Base-by-base conservation (phyloP, 2,797 vertebrate species). In the Knipowitschia caucasica region DNA sequence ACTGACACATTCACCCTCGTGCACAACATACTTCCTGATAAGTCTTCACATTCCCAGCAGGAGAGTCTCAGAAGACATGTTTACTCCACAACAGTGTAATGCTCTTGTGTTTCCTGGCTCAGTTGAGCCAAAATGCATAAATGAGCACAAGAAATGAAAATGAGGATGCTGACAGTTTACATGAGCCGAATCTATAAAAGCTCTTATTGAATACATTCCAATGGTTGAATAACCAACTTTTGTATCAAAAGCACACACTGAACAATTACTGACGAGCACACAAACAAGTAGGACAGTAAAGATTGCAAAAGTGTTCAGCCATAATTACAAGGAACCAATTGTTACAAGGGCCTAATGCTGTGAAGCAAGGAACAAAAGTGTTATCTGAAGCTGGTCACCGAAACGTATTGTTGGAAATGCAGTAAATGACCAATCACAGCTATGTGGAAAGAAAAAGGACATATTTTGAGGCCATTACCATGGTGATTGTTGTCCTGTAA, bases 11-110 rank as follows among this genome's bases (percentile, higher is more conserved):
- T 57, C 2, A 50, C 20, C 44, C 24, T 60, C 12, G 45, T 39
- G 30, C 44, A 53, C 36, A 38, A 21, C 4, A 21, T 31, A 1
- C 3, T 57, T 61, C 30, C 33, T 33, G 45, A 49, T 33, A 20
- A n/a, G 7, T n/a, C 18, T 47, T 47, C 17, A 50, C 26, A 60
- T 17, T 20, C 14, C 59, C 27, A 47, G 26, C 8, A 53, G 43
- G 45, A 59, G 36, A 55, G 50, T 73, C 73, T 85, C 83, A 82
- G 74, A 77, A 81, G 21, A 34, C 29, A 49, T 70, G 64, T 81
- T 78, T 64, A 69, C 61, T 76, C 31, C 39, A 73, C 65, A 46
- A 72, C 50, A 71, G 56, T 59, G 57, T 64, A 56, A 51, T 51
- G 55, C 45, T 52, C 10, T 64, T 67, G 68, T 75, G 75, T 82